Evolutionary conservation across 2,113 vertebrate genomes (phyloP), one percentile per base, ranked within the genome.

Genomic region (Mormoops blainvillei): DNA sequence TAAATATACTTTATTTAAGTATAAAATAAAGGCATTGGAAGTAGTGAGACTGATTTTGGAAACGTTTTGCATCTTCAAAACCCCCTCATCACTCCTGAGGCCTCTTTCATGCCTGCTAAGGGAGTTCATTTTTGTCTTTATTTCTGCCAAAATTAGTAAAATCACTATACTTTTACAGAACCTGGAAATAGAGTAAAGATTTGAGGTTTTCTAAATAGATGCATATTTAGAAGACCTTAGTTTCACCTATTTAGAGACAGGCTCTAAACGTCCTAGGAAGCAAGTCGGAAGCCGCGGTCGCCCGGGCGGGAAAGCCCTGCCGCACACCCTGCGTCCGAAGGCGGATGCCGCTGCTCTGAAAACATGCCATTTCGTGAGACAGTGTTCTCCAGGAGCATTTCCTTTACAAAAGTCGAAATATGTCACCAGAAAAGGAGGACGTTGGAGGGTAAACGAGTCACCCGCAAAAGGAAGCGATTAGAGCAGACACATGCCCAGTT

Each of bases 61-160:
- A 91, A 54, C 12, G 45, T 26, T 88, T 89, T 73, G 83, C 28
- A 90, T 81, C 94, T 76, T 93, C 31, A 93, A 94, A 80, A 91
- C 18, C 5, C 4, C 16, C 65, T 74, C n/a, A 14, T 82, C 26
- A 76, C 45, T 63, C 16, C 41, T 73, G 18, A 52, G 26, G 11
- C 19, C 3, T 43, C 38, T 63, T 45, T 87, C 24, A 91, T 14
- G 45, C 68, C 36, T 81, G 54, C 19, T 28, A 76, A 58, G 18
- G 22, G 91, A 89, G 68, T 68, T 81, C n/a, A 71, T 43, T 87
- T 18, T 80, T 95, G 50, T 33, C 78, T 92, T 92, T 26, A 73
- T 94, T 89, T 94, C n/a, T 78, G 33, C 10, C 61, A 67, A 43
- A 58, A 45, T 41, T 61, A 92, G 19, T 71, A 74, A 85, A 71